Base-by-base conservation (phyloP, 2,113 vertebrate genomes). In the Arenaria interpres region DNA sequence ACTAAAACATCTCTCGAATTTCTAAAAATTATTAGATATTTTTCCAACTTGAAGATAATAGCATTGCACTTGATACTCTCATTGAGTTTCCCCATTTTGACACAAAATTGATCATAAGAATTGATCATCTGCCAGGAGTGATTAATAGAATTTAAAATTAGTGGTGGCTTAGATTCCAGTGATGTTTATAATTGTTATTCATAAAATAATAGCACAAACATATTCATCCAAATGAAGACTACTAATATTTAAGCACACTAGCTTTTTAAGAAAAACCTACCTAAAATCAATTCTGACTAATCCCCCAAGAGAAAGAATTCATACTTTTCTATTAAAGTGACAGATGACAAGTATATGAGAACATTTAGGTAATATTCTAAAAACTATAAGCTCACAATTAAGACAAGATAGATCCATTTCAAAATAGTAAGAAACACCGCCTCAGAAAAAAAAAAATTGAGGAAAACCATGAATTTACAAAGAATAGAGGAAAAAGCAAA, bases 41-140 rank as follows among this genome's bases (percentile, higher is more conserved):
- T 87, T 91, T 59, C 56, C 25, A 88, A 12, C 43, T 63, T 39
- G 17, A 69, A 87, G 57, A 8, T 32, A 91, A 81, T 1, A 71
- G 16, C 50, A 62, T 8, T 51, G 12, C 73, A 57, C 19, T 53
- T 45, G 8, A 28, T 2, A 53, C 5, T 45, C 35, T 69, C 17
- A 27, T 12, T 24, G 74, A 88, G 88, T 79, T 68, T 56, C 4
- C 16, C 32, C 27, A 50, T 76, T 88, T 80, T 90, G 37, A 81
- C 48, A 53, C 15, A 84, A 86, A 90, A 92, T 0, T 32, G 12
- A 78, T 45, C 13, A 62, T 0, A 48, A 41, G 18, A 86, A 87
- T n/a, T 51, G 13, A 54, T 63, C 12, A 33, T 25, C 43, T 88
- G 24, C n/a, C 2, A 4, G 33, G 5, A 88, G 4, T 0, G 0